Conservation (phyloP, 2,113 vertebrate species). For the Brachirus orientalis region DNA sequence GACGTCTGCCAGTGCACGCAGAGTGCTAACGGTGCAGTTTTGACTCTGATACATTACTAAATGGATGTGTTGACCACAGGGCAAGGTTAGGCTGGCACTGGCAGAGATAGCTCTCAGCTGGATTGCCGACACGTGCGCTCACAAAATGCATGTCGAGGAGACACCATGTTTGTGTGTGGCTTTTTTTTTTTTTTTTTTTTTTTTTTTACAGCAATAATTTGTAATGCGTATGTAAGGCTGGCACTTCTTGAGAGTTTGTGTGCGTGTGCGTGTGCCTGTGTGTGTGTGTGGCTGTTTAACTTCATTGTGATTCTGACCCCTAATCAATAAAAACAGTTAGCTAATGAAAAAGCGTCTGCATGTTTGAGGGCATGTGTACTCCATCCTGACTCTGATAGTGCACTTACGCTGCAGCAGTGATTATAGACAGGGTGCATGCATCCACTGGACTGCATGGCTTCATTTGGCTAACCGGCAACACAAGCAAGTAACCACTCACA, state of each 20-base stretch:
- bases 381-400: constrained; percentile 54
- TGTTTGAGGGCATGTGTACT: constrained; percentile 59
- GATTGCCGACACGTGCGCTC: constrained; percentile 73
- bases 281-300: constrained; percentile 42
- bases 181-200: constrained; percentile 27
- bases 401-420: constrained; percentile 36
- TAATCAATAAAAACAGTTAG: constrained; percentile 79
- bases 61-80: constrained; percentile 73
- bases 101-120: constrained; percentile 75
- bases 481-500: constrained; percentile 52
- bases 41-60: constrained; percentile 73
- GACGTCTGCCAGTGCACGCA: constrained; percentile 55
- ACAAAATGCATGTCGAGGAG: constrained; percentile 78
- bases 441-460: constrained; percentile 71
- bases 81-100: constrained; percentile 72
- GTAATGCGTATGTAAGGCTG: constrained; percentile 68
- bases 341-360: constrained; percentile 73
- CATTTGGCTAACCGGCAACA: constrained; percentile 42
- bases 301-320: constrained; percentile 66
- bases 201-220: constrained; percentile 61
- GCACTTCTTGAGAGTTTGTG: constrained; percentile 49
- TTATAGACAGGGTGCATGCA: constrained; percentile 67
- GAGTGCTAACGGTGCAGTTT: constrained; percentile 76
- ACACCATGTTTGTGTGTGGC: constrained; percentile 53
- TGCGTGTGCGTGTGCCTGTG: constrained; percentile 1